Conservation (phyloP, 2,113 vertebrate genomes). For the Parotia lawesii region DNA sequence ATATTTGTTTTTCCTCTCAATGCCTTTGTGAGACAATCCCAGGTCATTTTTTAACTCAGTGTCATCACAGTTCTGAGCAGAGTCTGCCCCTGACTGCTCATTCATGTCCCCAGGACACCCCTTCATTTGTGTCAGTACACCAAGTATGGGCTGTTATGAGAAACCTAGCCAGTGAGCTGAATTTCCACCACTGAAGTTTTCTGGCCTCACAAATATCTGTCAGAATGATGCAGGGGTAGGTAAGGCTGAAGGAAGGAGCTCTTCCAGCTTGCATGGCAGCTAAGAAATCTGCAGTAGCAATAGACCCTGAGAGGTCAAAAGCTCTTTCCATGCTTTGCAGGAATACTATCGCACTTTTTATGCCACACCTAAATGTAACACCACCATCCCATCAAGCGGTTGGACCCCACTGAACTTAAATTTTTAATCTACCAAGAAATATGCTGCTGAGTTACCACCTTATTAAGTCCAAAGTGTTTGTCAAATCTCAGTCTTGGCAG, state of each 20-base stretch:
- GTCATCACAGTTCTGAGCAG: background rate
- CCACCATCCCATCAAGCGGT: background rate
- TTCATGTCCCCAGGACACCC: background rate
- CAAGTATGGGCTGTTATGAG: background rate
- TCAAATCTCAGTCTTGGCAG: background rate
- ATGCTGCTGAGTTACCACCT: background rate
- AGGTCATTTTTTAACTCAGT: background rate
- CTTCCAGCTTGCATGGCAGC: background rate
- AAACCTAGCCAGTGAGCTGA: background rate
- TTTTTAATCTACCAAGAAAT: background rate
- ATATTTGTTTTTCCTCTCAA: background rate
- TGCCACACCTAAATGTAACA: background rate
- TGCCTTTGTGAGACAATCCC: background rate
- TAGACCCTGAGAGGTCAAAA: background rate
- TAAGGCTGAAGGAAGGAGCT: background rate
- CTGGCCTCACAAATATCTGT: background rate
- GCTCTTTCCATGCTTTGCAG: background rate
- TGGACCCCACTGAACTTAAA: background rate
- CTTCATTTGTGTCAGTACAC: background rate
- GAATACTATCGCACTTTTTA: rapidly evolving
- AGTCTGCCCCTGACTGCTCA: background rate
- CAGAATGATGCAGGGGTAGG: background rate
- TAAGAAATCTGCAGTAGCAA: background rate
- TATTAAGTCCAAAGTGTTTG: background rate
- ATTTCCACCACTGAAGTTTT: background rate